Evolutionary conservation across 2,888 invertebrate species (phyloP), one percentile per base, ranked within the genome.

Genomic region (Chrysina gloriosa): DNA sequence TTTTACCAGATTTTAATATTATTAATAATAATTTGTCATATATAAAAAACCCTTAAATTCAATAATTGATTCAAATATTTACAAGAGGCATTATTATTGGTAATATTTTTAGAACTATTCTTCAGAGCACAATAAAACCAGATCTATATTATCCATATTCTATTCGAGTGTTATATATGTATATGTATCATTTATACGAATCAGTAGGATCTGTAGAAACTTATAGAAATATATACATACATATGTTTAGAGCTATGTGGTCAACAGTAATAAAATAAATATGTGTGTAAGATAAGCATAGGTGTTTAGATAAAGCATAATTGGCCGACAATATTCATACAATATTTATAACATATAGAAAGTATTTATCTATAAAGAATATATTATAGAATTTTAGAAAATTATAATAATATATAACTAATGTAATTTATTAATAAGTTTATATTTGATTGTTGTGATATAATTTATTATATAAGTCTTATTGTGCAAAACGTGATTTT

Each of bases 261-360:
- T 36, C 11, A 34, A 36, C 27, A 52, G 52, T 23, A 36, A 23
- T 56, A 36, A 23, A 56, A 34, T 54, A 31, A n/a, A 56, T 34
- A 42, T 58, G 47, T 50, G 29, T 36, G n/a, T 34, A 64, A 23
- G 14, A 36, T 29, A 42, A 36, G 14, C 42, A 39, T 61, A 61
- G 9, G 42, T 39, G 11, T 50, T 39, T 64, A 64, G 64, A 50
- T 64, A 64, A 52, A 50, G 52, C 58, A 61, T 64, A 64, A 27
- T 52, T 50, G 52, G 64, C 39, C 25, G 64, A 64, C 64, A 64
- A 64, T 64, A 64, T 64, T 42, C 39, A 50, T 52, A 64, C 36
- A 52, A 61, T 61, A 61, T 29, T 61, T 19, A 52, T 29, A n/a
- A n/a, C n/a, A 42, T 42, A 25, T 16, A 61, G 27, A 42, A 58